Evolutionary conservation across 2,888 invertebrate species (phyloP), one percentile per base, ranked within the genome.

Genomic region (Drosophila nigricruria): DNA sequence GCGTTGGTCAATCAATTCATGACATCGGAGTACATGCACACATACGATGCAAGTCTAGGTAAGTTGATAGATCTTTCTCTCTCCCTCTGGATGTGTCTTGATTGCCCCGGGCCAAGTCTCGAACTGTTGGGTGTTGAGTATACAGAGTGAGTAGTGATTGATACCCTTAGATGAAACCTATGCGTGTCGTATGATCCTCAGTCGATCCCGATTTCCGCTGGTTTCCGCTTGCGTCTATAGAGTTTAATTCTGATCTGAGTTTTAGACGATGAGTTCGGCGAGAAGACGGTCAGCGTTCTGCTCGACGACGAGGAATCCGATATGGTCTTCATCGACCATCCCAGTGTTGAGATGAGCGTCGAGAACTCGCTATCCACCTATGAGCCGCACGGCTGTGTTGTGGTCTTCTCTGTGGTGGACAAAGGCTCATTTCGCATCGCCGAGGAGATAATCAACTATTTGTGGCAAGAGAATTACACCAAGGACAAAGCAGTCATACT

Each of bases 21-120:
- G 97, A 98, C 98, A 34, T 97, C 97, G 77, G 98, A 98, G 90
- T 98, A 98, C 91, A 97, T 98, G 96, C 97, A 98, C 93, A 97
- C 98, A 0, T 98, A 98, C 92, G 98, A 98, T 91, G 97, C 97
- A 2, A 97, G 97, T 90, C 93, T 97, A 91, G 97, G 97, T 97
- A 93, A 95, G 95, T 93, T 64, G 45, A 43, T 6, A 38, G 25
- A 18, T 36, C 52, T 23, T 10, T 52, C 53, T 27, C 38, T 53
- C 50, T 52, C 50, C 20, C 34, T 52, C 50, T 49, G 34, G 23
- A 23, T 53, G 34, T 52, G 16, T 27, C 66, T 38, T 40, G 32
- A 27, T 34, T 52, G 34, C 34, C 52, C 52, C 53, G 38, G 38
- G 16, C 38, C 23, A 23, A 49, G 49, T 52, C 32, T 20, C 34